These are phyloP conservation scores for Centroberyx gerrardi DNA, from an alignment of 2,797 vertebrate genomes.

Conservation along the genomic window DNA sequence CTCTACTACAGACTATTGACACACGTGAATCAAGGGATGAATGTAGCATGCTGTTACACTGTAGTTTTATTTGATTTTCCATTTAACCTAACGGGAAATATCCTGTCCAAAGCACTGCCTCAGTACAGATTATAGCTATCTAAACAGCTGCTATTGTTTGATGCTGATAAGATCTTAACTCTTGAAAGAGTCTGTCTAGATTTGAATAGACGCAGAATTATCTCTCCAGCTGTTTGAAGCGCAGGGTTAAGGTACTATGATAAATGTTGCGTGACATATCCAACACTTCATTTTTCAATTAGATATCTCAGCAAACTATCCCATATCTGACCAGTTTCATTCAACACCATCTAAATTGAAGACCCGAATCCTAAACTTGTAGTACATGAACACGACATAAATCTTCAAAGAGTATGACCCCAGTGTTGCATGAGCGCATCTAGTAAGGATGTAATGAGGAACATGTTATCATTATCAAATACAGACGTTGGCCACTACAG, in stretches of 20 bases:
- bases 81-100: neutral
- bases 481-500: slow-evolving; percentile 29
- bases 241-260: neutral
- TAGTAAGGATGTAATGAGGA: slow-evolving; percentile 24
- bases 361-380: slow-evolving; percentile 19
- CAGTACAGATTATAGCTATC: neutral
- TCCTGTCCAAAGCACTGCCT: neutral
- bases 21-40: slow-evolving; percentile 30
- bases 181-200: neutral
- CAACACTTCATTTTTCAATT: neutral
- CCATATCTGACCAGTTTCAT: slow-evolving; percentile 24
- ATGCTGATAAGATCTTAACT: neutral
- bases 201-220: neutral
- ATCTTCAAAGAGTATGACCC: slow-evolving; percentile 14
- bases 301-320: neutral
- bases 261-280: slow-evolving; percentile 13
- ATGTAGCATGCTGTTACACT: neutral
- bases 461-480: slow-evolving; percentile 39
- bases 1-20: slow-evolving; percentile 33
- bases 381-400: slow-evolving; percentile 33
- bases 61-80: neutral
- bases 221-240: neutral
- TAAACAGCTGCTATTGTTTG: slow-evolving; percentile 2
- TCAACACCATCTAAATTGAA: slow-evolving; percentile 29
- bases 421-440: slow-evolving; percentile 9